Base-by-base conservation (phyloP, 2,888 invertebrate genomes). In the Erebia aethiops region DNA sequence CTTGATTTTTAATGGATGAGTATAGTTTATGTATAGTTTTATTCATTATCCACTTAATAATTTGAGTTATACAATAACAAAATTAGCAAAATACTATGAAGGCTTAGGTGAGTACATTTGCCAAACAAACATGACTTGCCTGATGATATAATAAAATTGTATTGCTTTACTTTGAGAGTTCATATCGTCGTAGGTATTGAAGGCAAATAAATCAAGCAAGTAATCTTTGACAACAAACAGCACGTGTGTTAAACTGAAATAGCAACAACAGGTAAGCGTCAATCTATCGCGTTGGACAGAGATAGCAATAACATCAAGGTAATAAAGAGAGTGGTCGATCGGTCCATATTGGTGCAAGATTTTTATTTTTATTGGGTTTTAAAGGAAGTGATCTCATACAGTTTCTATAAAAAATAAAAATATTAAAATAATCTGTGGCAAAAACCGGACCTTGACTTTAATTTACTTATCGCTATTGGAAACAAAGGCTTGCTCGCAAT, bases 311-410 rank as follows among this genome's bases (percentile, higher is more conserved):
- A 73, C 67, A 85, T 80, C 91, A 90, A 91, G 91, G 90, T 89
- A 88, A 81, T 79, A 79, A 82, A 88, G 83, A 77, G 78, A 79
- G 77, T 81, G 86, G 84, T 77, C 76, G 77, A 78, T 83, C 81
- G 80, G 79, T 81, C 81, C 82, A 82, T 86, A 89, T 85, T 88
- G 85, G 85, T 81, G 87, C 84, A 84, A 78, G 79, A 82, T 82
- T 81, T 83, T 82, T 84, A 85, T 82, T 81, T 81, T 83, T 82
- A 84, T 87, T 84, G 80, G 80, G 77, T 82, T 82, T 76, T 81
- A 79, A 79, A 89, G 88, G 89, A 90, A 90, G 82, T 90, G 88
- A 89, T 89, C 84, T 91, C 87, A 88, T 82, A 79, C 72, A 71
- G 76, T 82, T 80, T 77, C 77, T 77, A 80, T 79, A 67, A 67